Conservation (phyloP, 2,888 invertebrate genomes). For the Uropetala carovei region DNA sequence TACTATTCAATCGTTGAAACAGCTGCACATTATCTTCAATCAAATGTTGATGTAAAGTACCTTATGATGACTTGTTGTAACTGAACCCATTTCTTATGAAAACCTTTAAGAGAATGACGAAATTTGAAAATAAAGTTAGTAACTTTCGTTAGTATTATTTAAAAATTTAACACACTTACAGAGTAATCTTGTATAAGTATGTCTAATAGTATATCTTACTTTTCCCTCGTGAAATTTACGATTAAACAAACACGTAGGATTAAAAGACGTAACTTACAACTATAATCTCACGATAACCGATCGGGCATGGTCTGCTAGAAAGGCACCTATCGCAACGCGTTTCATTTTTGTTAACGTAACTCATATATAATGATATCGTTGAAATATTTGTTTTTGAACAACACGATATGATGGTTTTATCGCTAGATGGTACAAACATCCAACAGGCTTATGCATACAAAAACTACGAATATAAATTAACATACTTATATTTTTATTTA, state of each 20-base stretch:
- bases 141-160: not conserved
- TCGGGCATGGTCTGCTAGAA: conserved; percentile 53
- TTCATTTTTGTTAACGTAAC: not conserved
- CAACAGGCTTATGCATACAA: no score
- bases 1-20: not conserved
- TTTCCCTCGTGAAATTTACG: not conserved
- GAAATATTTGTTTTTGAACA: no score
- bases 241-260: no score
- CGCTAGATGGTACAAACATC: no score
- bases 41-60: not conserved
- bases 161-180: not conserved
- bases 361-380: no score
- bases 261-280: not conserved
- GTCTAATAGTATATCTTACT: not conserved
- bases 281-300: not conserved
- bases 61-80: not conserved
- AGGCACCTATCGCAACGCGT: not conserved
- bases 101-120: not conserved
- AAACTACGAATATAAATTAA: no score
- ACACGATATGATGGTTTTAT: no score
- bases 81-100: not conserved
- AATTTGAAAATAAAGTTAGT: not conserved
- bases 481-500: no score
- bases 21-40: not conserved
- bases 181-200: not conserved